These are phyloP conservation scores for Scolopax rusticola DNA, from an alignment of 2,797 vertebrate genomes.

Conservation along the genomic window DNA sequence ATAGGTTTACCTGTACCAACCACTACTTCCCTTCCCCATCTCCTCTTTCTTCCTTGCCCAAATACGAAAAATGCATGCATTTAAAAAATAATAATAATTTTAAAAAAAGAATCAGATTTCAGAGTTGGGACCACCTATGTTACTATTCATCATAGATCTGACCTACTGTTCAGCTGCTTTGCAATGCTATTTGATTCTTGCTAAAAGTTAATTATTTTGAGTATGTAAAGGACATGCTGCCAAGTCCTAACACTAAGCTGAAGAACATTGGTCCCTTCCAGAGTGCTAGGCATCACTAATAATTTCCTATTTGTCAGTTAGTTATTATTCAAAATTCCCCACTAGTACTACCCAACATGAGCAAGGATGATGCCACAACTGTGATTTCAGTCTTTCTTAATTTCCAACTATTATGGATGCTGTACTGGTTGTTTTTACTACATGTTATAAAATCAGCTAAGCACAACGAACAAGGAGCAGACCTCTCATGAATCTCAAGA, in stretches of 20 bases:
- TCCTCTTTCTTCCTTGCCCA: not conserved
- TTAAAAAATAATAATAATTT: not conserved
- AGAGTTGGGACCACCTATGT: not conserved
- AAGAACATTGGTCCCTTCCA: not conserved
- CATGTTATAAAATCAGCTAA: not conserved
- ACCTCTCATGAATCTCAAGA: not conserved
- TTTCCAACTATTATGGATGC: not conserved
- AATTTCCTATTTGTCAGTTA: not conserved
- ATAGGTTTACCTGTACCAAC: not conserved
- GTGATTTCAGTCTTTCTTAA: not conserved
- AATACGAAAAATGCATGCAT: not conserved
- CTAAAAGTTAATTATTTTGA: not conserved
- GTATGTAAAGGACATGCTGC: not conserved
- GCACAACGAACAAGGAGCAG: not conserved
- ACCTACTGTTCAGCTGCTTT: not conserved
- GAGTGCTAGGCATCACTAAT: not conserved
- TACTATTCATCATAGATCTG: rapidly evolving
- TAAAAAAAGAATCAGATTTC: not conserved
- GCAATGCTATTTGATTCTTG: rapidly evolving
- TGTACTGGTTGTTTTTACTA: not conserved
- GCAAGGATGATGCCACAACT: not conserved
- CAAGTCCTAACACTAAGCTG: not conserved
- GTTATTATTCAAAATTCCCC: not conserved
- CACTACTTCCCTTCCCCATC: not conserved
- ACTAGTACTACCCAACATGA: not conserved